A percentile compares a stretch with the other conserved stretches of the same genome.
These are phyloP conservation scores for Pogonognathellus flavescens DNA, from an alignment of 1,140 invertebrate species.

Conservation along the genomic window DNA sequence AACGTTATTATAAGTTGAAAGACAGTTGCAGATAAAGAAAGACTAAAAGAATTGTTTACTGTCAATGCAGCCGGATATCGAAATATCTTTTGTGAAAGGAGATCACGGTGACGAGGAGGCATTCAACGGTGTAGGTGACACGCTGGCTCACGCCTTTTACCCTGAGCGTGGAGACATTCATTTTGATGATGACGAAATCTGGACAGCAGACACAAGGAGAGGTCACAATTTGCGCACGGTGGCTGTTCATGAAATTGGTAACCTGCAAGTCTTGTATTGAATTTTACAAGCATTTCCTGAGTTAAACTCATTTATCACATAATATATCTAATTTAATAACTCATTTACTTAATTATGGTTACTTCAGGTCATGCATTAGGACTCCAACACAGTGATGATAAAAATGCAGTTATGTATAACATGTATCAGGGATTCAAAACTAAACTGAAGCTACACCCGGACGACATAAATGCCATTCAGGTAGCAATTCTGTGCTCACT, in stretches of 20 bases:
- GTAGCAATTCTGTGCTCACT: neutral
- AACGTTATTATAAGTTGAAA: too few species aligned
- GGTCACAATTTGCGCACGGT: conserved; percentile 79
- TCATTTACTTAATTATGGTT: neutral
- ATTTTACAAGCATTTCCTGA: too few species aligned
- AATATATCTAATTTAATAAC: too few species aligned
- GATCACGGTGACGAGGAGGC: conserved; percentile 56
- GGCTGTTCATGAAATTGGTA: conserved; percentile 88
- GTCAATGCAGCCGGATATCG: conserved; percentile 59
- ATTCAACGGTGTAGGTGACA: conserved; percentile 54
- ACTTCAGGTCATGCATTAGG: conserved; percentile 84
- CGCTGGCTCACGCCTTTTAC: conserved; percentile 56
- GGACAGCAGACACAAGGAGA: conserved; percentile 26
- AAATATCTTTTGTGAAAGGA: conserved; percentile 53
- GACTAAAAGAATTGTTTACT: too few species aligned
- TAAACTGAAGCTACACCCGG: conserved; percentile 50
- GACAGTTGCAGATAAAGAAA: too few species aligned
- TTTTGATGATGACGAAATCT: conserved; percentile 85
- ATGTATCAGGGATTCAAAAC: conserved; percentile 71
- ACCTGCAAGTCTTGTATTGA: neutral
- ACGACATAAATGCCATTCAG: conserved; percentile 59
- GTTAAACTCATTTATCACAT: too few species aligned
- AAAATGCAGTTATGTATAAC: conserved; percentile 91
- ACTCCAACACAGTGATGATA: conserved; percentile 87
- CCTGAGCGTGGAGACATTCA: conserved; percentile 80